These are phyloP conservation scores for Yponomeuta evonymella DNA, from an alignment of 2,888 invertebrate genomes.

Conservation along the genomic window DNA sequence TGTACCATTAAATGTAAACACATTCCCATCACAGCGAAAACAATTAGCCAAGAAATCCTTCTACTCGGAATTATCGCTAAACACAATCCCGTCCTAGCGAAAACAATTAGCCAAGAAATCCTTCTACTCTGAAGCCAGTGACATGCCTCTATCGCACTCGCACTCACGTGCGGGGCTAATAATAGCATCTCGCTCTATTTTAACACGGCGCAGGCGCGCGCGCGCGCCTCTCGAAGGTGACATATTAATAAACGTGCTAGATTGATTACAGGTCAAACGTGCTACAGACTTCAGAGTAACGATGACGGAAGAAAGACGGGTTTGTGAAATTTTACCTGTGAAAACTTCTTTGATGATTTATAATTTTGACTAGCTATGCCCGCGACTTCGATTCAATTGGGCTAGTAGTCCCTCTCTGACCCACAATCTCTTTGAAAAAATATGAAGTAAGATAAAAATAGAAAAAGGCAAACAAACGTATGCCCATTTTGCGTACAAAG, in stretches of 20 bases:
- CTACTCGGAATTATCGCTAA: neutral
- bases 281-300: neutral
- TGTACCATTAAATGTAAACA: neutral
- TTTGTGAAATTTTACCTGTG: too few relatives aligned
- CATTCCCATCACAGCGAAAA: constrained; percentile 6
- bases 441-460: too few relatives aligned
- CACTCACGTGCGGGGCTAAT: constrained; percentile 33
- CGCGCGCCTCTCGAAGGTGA: constrained; percentile 38
- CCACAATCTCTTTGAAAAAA: too few relatives aligned
- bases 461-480: too few relatives aligned
- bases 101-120: constrained; percentile 13
- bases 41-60: constrained; percentile 9
- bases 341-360: constrained; percentile 25
- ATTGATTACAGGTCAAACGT: constrained; percentile 13
- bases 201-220: constrained; percentile 24
- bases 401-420: too few relatives aligned
- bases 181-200: constrained; percentile 48
- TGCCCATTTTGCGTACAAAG: too few relatives aligned
- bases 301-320: neutral
- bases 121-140: neutral
- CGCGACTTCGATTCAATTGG: too few relatives aligned
- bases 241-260: constrained; percentile 38
- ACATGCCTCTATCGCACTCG: constrained; percentile 29
- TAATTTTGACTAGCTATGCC: neutral
- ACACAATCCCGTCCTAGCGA: neutral